phyloP scores from a whole-genome alignment of 1,140 invertebrate species.

The Drosophila burlai region DNA sequence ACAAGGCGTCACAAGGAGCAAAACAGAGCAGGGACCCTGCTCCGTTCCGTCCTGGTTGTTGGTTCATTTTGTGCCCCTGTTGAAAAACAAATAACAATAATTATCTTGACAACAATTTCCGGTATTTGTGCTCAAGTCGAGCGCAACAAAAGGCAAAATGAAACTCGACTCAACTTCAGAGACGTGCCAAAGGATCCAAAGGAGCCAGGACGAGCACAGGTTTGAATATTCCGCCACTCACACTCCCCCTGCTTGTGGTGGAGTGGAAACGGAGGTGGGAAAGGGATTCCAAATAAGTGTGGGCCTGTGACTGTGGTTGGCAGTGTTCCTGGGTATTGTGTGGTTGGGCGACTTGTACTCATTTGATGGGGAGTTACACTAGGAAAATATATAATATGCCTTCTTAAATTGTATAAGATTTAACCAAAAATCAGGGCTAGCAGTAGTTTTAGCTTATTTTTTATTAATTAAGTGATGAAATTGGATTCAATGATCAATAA shows the following conservation, averaged over 20 bases:
- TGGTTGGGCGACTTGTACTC: conserved; percentile 54
- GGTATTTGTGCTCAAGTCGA: conserved; percentile 84
- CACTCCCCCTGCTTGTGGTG: conserved; percentile 22
- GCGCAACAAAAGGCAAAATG: conserved; percentile 79
- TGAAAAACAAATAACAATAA: conserved; percentile 85
- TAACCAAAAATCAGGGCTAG: rapidly evolving
- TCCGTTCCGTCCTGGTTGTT: conserved; percentile 44
- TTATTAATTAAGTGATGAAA: background rate
- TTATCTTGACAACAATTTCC: conserved; percentile 85
- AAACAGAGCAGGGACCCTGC: conserved; percentile 19
- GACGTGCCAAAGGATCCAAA: conserved; percentile 58
- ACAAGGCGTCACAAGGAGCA: conserved; percentile 35
- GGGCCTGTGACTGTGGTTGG: conserved; percentile 7
- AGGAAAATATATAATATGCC: background rate
- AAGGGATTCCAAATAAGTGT: conserved; percentile 3
- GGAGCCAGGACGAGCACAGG: conserved; percentile 41
- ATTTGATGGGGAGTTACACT: conserved; percentile 47
- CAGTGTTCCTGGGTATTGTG: conserved; percentile 23
- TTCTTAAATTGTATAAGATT: background rate
- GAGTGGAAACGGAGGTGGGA: conserved; percentile 30
- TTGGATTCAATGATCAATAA: background rate
- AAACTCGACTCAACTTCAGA: conserved; percentile 76
- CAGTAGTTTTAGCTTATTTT: background rate
- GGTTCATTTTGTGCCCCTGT: conserved; percentile 55
- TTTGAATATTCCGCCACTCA: conserved; percentile 68